Evolutionary conservation across 1,140 invertebrate genomes (phyloP), one percentile per base, ranked within the genome.

Genomic region (Oscheius sp.): DNA sequence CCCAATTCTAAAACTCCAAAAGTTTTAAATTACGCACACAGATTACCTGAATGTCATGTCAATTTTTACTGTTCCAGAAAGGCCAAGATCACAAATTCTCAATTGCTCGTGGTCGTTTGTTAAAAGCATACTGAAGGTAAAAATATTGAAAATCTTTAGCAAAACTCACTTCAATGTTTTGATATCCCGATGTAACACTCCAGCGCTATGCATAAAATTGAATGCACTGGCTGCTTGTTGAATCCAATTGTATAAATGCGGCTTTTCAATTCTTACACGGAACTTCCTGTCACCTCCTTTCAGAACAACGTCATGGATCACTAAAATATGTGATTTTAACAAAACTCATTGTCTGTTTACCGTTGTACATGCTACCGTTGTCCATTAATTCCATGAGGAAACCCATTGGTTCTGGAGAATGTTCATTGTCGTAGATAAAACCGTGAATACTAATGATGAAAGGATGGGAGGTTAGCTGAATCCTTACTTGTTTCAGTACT

Each of bases 381-480:
- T 55, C 49, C 49, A 55, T 55, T 23, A 55, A 55, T 23, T 55
- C 49, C 49, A 55, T 55, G 7, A 55, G 28, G 23, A 55, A 55
- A 13, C 49, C 49, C 23, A 13, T 55, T 26, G 49, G 49, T 55
- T 55, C 15, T 13, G 49, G 49, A 23, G 49, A 55, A 7, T 7
- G 23, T 26, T 55, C 49, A 26, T 23, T 55, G 49, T 55, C 49
- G 23, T 20, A 55, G 23, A 55, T 55, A 55, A 13, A 55, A 15
- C 49, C 49, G 23, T 55, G 49, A 55, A 55, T 55, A 23, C 49
- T 55, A 23, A 55, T 55, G 49, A 55, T 55, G 23, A 55, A 55
- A 7, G 49, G 49, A 23, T 55, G 49, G 23, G 49, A 55, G 49
- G 15, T 55, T 4, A 55, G 49, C 49, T 55, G 7, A 55, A 55